Percentiles rank a stretch among this genome's conserved stretches.
These are phyloP conservation scores for Agriopis aurantiaria DNA, from an alignment of 2,888 invertebrate species.

Conservation along the genomic window DNA sequence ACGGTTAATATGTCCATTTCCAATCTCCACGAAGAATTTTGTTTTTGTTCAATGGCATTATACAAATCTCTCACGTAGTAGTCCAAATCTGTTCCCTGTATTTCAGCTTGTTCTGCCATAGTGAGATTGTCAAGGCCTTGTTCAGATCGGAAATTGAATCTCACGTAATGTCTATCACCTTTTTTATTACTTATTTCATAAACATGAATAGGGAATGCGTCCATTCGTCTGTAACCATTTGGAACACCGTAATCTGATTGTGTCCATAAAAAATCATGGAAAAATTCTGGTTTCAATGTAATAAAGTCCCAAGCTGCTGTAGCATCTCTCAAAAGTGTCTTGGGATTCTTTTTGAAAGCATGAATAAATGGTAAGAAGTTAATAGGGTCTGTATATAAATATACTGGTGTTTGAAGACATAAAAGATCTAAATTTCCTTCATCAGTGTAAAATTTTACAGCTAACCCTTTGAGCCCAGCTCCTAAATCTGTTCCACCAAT, in stretches of 20 bases:
- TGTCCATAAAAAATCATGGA: conserved; percentile 91
- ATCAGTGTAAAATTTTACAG: conserved; percentile 95
- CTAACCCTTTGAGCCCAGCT: conserved; percentile 94
- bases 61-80: conserved; percentile 93
- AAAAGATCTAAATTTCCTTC: conserved; percentile 96
- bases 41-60: conserved; percentile 46
- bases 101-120: conserved; percentile 86
- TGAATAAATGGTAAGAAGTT: conserved; percentile 95
- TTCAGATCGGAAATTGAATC: conserved; percentile 96
- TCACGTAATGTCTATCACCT: conserved; percentile 91
- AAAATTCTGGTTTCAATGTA: conserved; percentile 91
- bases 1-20: conserved; percentile 68
- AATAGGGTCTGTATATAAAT: conserved; percentile 94
- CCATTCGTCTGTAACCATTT: conserved; percentile 95
- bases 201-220: conserved; percentile 95
- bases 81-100: conserved; percentile 92
- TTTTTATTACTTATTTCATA: conserved; percentile 93
- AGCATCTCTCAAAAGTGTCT: conserved; percentile 92
- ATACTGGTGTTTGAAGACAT: conserved; percentile 94
- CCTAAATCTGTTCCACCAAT: conserved; percentile 93
- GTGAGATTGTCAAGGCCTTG: conserved; percentile 93
- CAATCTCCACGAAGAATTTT: conserved; percentile 65
- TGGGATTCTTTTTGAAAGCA: conserved; percentile 96
- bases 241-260: conserved; percentile 95
- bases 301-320: conserved; percentile 96